Conservation (phyloP, 1,140 invertebrate species). For the Calosoma granatense region DNA sequence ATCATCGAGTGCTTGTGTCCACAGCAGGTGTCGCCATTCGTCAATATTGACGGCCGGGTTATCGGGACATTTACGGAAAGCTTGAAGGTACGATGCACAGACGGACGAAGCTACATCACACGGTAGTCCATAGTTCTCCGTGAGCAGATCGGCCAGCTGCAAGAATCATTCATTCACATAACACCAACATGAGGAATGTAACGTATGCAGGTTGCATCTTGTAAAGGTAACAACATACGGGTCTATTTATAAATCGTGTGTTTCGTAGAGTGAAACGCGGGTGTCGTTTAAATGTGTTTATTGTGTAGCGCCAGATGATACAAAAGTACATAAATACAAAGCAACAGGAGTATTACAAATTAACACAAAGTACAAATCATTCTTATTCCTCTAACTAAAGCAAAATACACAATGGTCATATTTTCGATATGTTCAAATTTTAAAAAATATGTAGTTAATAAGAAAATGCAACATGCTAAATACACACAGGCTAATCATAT, state of each 20-base stretch:
- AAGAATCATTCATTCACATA: constrained; percentile 21
- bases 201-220: background rate
- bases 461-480: no score
- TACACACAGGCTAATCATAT: no score
- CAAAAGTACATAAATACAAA: background rate
- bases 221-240: background rate
- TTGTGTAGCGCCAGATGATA: background rate
- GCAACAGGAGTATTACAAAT: background rate
- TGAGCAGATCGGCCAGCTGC: constrained; percentile 59
- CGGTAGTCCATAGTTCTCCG: constrained; percentile 52
- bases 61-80: constrained; percentile 68
- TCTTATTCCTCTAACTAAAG: background rate
- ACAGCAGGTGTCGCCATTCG: constrained; percentile 62
- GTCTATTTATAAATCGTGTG: background rate
- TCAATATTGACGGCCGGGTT: constrained; percentile 58
- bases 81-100: constrained; percentile 55
- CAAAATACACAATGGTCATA: no score
- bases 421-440: no score
- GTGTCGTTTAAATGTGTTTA: background rate
- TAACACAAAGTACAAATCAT: background rate
- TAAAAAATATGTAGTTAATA: no score
- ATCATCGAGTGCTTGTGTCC: constrained; percentile 64
- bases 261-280: background rate
- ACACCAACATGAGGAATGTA: constrained; percentile 13
- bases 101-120: constrained; percentile 47